Percentiles rank a stretch among this genome's conserved stretches.
These are phyloP conservation scores for Spilosoma lubricipeda DNA, from an alignment of 2,888 invertebrate species.

Conservation along the genomic window DNA sequence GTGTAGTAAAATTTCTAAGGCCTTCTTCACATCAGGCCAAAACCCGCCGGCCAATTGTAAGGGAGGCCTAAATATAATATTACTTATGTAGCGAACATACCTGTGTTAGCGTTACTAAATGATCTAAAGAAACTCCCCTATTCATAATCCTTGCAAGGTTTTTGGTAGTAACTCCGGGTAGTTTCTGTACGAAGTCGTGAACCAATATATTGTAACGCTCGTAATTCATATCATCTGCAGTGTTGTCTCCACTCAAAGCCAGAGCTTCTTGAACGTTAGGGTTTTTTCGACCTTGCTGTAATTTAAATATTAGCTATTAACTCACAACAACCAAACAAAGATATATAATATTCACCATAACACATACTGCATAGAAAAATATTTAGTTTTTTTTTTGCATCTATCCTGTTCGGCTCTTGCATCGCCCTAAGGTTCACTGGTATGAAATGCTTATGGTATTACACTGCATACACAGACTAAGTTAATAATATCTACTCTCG, in stretches of 20 bases:
- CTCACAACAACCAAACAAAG: neutral
- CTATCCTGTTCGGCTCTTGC: too few relatives aligned
- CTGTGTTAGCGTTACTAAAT: constrained; percentile 86
- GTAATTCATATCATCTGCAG: constrained; percentile 84
- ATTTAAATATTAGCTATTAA: constrained; percentile 18
- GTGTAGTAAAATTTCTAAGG: neutral
- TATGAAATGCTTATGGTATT: too few relatives aligned
- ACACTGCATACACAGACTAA: too few relatives aligned
- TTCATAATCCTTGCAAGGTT: constrained; percentile 93
- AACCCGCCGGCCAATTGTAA: too few relatives aligned
- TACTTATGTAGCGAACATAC: constrained; percentile 63
- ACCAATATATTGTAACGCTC: constrained; percentile 91
- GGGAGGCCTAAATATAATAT: too few relatives aligned
- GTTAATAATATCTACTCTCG: too few relatives aligned
- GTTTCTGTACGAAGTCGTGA: constrained; percentile 93
- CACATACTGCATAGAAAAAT: too few relatives aligned
- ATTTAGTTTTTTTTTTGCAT: too few relatives aligned
- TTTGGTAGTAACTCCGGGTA: constrained; percentile 96
- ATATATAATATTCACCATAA: neutral
- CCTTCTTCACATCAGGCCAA: too few relatives aligned
- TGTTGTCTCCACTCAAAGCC: constrained; percentile 90
- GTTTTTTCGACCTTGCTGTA: constrained; percentile 92
- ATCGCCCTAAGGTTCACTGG: too few relatives aligned
- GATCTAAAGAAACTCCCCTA: constrained; percentile 89
- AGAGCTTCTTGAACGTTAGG: constrained; percentile 91